Conservation (phyloP, 2,888 invertebrate genomes). For the Eupithecia dodoneata region DNA sequence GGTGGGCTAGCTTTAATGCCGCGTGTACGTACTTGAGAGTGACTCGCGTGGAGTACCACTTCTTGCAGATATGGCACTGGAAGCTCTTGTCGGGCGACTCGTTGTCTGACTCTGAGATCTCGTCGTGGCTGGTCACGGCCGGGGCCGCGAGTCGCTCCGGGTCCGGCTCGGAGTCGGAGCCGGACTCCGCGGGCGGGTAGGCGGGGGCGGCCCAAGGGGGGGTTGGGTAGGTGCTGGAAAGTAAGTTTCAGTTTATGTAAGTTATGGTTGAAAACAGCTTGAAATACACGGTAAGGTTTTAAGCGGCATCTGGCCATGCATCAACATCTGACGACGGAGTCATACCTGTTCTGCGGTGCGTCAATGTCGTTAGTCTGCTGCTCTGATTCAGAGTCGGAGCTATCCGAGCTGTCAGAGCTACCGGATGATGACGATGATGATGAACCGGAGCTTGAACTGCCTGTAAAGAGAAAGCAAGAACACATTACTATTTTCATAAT, state of each 20-base stretch:
- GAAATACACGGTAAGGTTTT: too few relatives aligned
- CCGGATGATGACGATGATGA: slow-evolving; percentile 66
- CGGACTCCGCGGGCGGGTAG: slow-evolving; percentile 43
- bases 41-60: slow-evolving; percentile 80
- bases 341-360: slow-evolving; percentile 34
- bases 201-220: slow-evolving; percentile 34
- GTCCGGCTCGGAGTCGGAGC: slow-evolving; percentile 58
- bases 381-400: slow-evolving; percentile 68
- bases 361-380: slow-evolving; percentile 14
- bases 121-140: slow-evolving; percentile 40
- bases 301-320: too few relatives aligned
- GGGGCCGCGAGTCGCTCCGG: slow-evolving; percentile 53
- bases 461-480: too few relatives aligned
- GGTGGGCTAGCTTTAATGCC: too few relatives aligned
- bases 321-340: too few relatives aligned
- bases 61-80: slow-evolving; percentile 77
- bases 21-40: slow-evolving; percentile 73
- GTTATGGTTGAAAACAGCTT: too few relatives aligned
- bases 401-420: slow-evolving; percentile 70
- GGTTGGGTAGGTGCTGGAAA: slow-evolving; percentile 35
- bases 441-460: slow-evolving; percentile 70
- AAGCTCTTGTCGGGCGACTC: slow-evolving; percentile 80
- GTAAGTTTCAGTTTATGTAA: background rate
- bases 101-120: slow-evolving; percentile 67
- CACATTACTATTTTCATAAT: too few relatives aligned